Evolutionary conservation across 1,140 invertebrate species (phyloP).

Genomic region (Drosophila parabipectinata): DNA sequence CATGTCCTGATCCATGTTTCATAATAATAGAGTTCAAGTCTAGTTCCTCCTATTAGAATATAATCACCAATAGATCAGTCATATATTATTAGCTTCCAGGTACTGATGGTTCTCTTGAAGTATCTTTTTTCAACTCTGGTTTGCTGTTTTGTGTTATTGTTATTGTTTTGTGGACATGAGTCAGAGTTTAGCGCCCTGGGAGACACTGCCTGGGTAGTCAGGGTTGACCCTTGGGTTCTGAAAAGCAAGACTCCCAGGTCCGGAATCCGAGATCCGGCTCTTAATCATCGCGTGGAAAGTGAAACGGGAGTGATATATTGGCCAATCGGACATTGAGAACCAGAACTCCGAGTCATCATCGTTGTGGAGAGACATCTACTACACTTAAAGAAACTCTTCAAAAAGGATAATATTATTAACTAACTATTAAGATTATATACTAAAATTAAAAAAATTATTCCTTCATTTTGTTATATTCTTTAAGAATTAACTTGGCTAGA

Average conservation of each 20-base stretch:
- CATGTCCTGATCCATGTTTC: not conserved
- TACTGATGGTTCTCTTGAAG: constrained; percentile 39
- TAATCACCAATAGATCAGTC: not conserved
- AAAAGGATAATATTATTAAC: too few relatives aligned
- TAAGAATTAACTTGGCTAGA: too few relatives aligned
- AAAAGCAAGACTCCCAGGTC: constrained; percentile 6
- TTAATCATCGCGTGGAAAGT: constrained; percentile 46
- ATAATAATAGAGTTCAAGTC: too few relatives aligned
- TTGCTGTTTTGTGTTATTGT: not conserved
- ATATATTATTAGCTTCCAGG: constrained; percentile 54
- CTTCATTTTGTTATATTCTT: too few relatives aligned
- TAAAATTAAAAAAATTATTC: too few relatives aligned
- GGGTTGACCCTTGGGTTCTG: constrained; percentile 31
- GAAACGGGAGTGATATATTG: constrained; percentile 34
- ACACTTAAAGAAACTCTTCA: too few relatives aligned
- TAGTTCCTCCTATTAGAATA: too few relatives aligned
- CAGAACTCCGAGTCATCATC: not conserved
- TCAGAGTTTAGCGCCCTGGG: constrained; percentile 61
- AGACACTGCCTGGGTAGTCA: not conserved
- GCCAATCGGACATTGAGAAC: constrained; percentile 38
- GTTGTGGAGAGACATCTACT: not conserved
- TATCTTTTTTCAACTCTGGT: constrained; percentile 7
- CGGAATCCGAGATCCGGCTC: constrained; percentile 32
- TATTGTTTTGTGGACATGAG: constrained; percentile 60
- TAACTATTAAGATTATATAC: too few relatives aligned